Percentiles rank a stretch among this genome's conserved stretches.
phyloP scores from a whole-genome alignment of 2,113 vertebrate genomes.

The Camelus bactrianus region DNA sequence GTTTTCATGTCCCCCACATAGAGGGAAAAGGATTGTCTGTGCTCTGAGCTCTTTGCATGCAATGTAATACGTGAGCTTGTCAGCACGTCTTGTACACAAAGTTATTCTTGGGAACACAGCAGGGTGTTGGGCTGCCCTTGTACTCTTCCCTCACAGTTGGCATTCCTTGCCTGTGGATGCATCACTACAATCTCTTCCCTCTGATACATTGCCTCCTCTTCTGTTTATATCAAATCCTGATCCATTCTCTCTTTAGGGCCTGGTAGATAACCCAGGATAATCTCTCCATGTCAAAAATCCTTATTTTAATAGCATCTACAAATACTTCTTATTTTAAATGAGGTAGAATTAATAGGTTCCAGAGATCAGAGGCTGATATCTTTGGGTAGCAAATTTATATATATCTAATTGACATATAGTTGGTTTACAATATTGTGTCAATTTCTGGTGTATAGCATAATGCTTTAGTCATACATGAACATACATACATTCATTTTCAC shows the following conservation, averaged over 20 bases:
- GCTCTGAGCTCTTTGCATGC: not conserved
- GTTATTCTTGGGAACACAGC: not conserved
- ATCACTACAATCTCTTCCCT: not conserved
- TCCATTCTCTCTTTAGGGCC: not conserved
- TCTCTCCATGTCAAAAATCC: not conserved
- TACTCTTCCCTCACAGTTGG: not conserved
- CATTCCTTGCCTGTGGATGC: not conserved
- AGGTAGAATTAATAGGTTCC: not conserved
- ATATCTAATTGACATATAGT: no score
- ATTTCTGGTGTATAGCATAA: no score
- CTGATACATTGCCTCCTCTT: not conserved
- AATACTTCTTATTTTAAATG: not conserved
- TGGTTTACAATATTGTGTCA: no score
- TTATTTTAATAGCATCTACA: not conserved
- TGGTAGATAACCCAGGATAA: not conserved
- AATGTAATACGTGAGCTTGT: not conserved
- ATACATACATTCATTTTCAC: no score
- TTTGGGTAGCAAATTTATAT: not conserved
- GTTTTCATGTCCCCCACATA: not conserved
- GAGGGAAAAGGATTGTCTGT: not conserved
- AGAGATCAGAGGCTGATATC: not conserved
- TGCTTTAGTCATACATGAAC: no score
- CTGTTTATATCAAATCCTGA: not conserved
- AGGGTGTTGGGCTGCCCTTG: not conserved
- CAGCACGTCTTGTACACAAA: accelerated